A percentile compares a stretch with the other conserved stretches of the same genome.
Conservation (phyloP, 2,888 invertebrate genomes). For the Sisyra terminalis region DNA sequence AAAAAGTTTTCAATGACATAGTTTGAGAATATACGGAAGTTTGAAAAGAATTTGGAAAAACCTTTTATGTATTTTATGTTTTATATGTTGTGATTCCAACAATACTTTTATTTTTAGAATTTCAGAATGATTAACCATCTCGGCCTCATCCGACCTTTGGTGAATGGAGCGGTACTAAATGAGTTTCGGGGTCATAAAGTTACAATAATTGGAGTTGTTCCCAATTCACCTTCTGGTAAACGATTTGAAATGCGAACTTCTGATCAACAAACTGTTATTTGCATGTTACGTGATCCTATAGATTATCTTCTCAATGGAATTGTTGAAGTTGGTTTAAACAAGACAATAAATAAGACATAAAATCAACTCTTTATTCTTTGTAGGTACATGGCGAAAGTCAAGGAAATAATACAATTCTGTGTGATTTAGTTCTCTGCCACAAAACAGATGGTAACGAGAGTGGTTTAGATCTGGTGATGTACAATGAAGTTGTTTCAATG, state of each 20-base stretch:
- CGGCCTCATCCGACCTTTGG: too few species aligned
- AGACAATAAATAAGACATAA: too few species aligned
- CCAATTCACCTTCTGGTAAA: background rate
- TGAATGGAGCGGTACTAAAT: too few species aligned
- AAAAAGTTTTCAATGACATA: too few species aligned
- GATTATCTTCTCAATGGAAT: background rate
- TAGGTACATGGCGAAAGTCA: conserved; percentile 17
- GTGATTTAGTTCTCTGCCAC: conserved; percentile 15
- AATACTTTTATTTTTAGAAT: too few species aligned
- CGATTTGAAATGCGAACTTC: background rate
- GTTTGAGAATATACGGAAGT: too few species aligned
- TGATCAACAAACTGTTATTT: background rate
- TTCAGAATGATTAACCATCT: too few species aligned
- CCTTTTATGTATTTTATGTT: too few species aligned
- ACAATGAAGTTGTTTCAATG: conserved; percentile 14
- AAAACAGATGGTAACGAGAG: conserved; percentile 10
- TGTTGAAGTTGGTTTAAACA: background rate
- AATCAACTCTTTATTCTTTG: conserved; percentile 7
- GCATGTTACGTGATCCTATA: background rate
- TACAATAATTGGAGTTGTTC: too few species aligned
- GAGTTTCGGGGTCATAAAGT: too few species aligned
- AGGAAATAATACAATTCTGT: conserved; percentile 13
- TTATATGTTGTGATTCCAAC: too few species aligned
- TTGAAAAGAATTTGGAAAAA: too few species aligned
- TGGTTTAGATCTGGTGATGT: conserved; percentile 15